Evolutionary conservation across 2,888 invertebrate species (phyloP).

Genomic region (Adelognathus sp.): DNA sequence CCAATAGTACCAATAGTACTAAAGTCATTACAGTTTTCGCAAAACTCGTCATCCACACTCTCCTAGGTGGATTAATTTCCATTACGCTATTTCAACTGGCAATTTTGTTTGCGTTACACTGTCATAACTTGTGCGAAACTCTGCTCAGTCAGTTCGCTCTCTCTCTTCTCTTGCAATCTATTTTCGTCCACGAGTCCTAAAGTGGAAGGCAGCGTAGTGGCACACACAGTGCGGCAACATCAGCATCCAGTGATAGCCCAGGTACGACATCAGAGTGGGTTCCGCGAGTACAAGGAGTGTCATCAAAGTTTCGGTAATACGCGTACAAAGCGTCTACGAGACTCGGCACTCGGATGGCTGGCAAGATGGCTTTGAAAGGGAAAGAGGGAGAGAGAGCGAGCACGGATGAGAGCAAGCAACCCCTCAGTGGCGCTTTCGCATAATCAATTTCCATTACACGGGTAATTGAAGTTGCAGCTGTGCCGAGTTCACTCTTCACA

Average conservation of each 20-base stretch:
- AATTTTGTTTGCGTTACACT: not conserved
- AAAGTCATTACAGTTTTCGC: too few relatives aligned
- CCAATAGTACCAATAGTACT: too few relatives aligned
- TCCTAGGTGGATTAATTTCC: too few relatives aligned
- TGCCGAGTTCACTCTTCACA: not conserved
- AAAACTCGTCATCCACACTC: too few relatives aligned
- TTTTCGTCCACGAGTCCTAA: constrained; percentile 29
- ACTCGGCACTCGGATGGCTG: constrained; percentile 52
- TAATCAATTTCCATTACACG: constrained; percentile 64
- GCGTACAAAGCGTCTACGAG: constrained; percentile 56
- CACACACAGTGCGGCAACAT: constrained; percentile 20
- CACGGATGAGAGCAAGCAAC: too few relatives aligned
- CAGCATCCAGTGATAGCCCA: not conserved
- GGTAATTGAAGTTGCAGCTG: constrained; percentile 52
- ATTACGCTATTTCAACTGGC: too few relatives aligned
- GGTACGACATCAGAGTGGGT: not conserved
- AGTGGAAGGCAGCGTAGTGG: constrained; percentile 20
- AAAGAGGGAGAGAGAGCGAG: too few relatives aligned
- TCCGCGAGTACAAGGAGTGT: constrained; percentile 5
- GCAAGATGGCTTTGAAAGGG: constrained; percentile 13
- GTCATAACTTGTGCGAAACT: not conserved
- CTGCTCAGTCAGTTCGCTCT: not conserved
- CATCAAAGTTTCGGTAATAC: constrained; percentile 61
- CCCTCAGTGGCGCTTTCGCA: constrained; percentile 42
- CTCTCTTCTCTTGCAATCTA: constrained; percentile 38